A percentile compares a stretch with the other conserved stretches of the same genome.
phyloP scores from a whole-genome alignment of 2,113 vertebrate genomes.

The Salvelinus namaycush region DNA sequence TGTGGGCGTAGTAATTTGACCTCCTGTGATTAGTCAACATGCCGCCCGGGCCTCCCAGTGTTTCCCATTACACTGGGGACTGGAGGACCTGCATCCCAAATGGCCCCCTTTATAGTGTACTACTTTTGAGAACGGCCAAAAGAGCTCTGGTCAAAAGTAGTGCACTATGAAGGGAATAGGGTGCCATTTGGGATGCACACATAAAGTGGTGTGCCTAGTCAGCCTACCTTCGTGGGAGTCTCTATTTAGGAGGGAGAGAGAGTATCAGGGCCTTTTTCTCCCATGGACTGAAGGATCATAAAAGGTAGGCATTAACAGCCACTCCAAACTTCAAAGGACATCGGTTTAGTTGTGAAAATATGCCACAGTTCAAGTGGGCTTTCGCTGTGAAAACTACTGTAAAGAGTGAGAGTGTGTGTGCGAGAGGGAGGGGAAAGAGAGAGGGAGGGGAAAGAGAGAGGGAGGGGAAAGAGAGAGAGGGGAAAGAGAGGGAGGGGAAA shows the following conservation, averaged over 20 bases:
- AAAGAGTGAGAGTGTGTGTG: background rate
- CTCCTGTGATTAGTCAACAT: background rate
- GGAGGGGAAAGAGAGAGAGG: too few species aligned
- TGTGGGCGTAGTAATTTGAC: constrained; percentile 11
- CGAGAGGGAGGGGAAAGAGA: background rate
- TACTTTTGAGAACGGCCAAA: background rate
- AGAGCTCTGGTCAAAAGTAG: background rate
- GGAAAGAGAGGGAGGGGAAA: too few species aligned
- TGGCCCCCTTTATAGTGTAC: background rate
- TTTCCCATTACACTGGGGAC: background rate
- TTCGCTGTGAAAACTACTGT: background rate
- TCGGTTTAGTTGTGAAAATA: constrained; percentile 19
- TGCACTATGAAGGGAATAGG: too few species aligned
- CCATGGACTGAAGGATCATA: constrained; percentile 9
- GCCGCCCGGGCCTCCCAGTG: background rate
- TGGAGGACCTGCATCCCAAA: background rate
- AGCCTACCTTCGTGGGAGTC: background rate
- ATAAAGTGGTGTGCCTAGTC: background rate
- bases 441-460: too few species aligned
- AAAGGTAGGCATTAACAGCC: background rate
- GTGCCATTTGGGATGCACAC: background rate
- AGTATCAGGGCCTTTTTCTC: background rate
- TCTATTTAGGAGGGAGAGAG: too few species aligned
- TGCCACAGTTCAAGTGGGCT: constrained; percentile 21
- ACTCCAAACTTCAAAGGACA: constrained; percentile 20